Evolutionary conservation across 1,140 invertebrate species (phyloP).

Genomic region (Spodoptera litura): DNA sequence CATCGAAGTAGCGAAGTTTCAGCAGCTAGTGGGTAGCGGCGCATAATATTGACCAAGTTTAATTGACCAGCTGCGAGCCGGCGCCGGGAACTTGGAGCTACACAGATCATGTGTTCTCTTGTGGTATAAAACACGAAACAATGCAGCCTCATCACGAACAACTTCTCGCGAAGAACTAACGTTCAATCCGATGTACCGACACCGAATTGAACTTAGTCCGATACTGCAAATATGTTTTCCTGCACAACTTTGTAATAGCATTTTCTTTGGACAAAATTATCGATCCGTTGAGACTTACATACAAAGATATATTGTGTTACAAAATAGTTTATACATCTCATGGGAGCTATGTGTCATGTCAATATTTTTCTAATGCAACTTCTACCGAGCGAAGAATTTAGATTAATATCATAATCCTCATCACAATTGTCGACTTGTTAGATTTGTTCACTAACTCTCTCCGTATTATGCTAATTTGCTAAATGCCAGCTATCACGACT

Average conservation of each 20-base stretch:
- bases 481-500: conserved; percentile 3
- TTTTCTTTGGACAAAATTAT: conserved; percentile 15
- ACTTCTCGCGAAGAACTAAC: neutral
- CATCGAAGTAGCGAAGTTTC: conserved; percentile 4
- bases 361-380: conserved; percentile 23
- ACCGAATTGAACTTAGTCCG: conserved; percentile 15
- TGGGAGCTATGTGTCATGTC: neutral
- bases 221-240: conserved; percentile 11
- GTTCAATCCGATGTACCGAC: neutral
- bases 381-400: neutral
- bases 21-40: neutral
- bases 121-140: conserved; percentile 39
- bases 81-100: neutral
- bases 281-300: neutral
- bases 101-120: conserved; percentile 33
- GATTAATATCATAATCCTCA: neutral
- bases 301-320: conserved; percentile 24
- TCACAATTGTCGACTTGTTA: neutral
- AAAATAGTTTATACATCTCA: conserved; percentile 1
- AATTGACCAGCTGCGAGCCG: conserved; percentile 43
- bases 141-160: conserved; percentile 33
- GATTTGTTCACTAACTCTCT: neutral
- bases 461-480: conserved; percentile 26
- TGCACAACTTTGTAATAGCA: neutral
- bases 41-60: conserved; percentile 43